Evolutionary conservation across 1,140 invertebrate genomes (phyloP).

Genomic region (Calliopsis andreniformis): DNA sequence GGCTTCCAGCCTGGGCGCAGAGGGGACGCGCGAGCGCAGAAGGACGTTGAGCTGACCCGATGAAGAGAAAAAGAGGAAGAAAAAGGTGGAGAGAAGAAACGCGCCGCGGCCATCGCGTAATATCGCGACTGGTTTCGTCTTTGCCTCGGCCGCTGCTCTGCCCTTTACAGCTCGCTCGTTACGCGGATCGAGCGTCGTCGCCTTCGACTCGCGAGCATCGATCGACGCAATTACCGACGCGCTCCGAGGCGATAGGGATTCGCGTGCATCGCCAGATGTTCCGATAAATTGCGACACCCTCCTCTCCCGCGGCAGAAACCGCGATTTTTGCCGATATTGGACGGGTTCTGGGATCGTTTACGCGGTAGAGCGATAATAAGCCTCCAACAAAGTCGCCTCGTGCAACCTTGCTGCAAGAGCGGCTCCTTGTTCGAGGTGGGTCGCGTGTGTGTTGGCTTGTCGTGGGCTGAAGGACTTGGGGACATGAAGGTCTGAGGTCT

Average conservation of each 20-base stretch:
- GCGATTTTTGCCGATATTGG: background rate
- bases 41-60: background rate
- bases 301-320: too few relatives aligned
- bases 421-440: too few relatives aligned
- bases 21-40: background rate
- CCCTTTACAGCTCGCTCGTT: background rate
- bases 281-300: slow-evolving; percentile 18
- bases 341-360: background rate
- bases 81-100: too few relatives aligned
- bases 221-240: slow-evolving; percentile 4
- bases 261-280: slow-evolving; percentile 18
- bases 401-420: too few relatives aligned
- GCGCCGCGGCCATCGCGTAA: background rate
- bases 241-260: background rate
- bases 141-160: background rate
- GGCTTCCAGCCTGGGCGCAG: background rate
- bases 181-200: background rate
- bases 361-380: background rate
- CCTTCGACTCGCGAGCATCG: slow-evolving; percentile 1
- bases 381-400: too few relatives aligned
- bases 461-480: too few relatives aligned
- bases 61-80: background rate
- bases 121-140: background rate
- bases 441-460: too few relatives aligned
- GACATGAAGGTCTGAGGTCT: too few relatives aligned